Percentiles rank a stretch among this genome's conserved stretches.
These are phyloP conservation scores for Ptilonorhynchus violaceus DNA, from an alignment of 2,113 vertebrate genomes.

Conservation along the genomic window DNA sequence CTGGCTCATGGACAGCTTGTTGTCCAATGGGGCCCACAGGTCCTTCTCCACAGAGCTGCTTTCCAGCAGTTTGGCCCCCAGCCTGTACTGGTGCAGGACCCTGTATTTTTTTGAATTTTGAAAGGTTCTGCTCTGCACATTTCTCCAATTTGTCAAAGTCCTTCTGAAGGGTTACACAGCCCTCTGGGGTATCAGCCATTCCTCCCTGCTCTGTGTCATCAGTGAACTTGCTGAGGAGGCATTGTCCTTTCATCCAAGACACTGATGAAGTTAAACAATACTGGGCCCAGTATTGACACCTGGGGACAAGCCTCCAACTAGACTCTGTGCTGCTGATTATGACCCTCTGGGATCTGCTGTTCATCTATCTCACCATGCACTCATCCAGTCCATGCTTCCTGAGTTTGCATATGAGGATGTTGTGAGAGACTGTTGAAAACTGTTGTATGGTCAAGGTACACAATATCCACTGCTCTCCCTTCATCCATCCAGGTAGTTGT, in stretches of 20 bases:
- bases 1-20: not conserved
- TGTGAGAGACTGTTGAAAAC: not conserved
- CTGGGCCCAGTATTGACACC: not conserved
- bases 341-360: not conserved
- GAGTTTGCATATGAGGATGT: not conserved
- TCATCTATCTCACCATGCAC: not conserved
- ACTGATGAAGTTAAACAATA: not conserved
- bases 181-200: not conserved
- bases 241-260: not conserved
- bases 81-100: not conserved
- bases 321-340: not conserved
- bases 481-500: not conserved
- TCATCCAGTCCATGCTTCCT: not conserved
- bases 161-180: not conserved
- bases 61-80: not conserved
- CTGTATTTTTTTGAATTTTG: not conserved
- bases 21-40: not conserved
- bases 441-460: not conserved
- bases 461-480: not conserved
- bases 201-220: not conserved
- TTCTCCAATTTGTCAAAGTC: not conserved
- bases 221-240: not conserved
- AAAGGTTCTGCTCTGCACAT: not conserved
- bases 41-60: not conserved
- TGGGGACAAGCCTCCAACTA: not conserved